These are phyloP conservation scores for Panorpa germanica DNA, from an alignment of 2,888 invertebrate genomes.

Conservation along the genomic window DNA sequence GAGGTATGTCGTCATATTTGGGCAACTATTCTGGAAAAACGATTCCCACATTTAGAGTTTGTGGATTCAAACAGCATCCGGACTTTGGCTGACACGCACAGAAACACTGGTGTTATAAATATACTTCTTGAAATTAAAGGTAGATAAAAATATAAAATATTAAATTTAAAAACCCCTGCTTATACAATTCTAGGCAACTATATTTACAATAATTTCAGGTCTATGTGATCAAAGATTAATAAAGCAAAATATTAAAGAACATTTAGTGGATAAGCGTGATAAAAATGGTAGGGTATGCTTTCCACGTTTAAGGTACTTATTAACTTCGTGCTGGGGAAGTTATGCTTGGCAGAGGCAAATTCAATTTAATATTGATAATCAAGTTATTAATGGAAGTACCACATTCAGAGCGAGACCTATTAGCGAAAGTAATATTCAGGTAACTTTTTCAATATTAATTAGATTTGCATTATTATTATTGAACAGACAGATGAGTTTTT, in stretches of 20 bases:
- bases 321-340: slow-evolving; percentile 56
- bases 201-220: slow-evolving; percentile 6
- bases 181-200: slow-evolving; percentile 6
- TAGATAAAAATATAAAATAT: slow-evolving; percentile 12
- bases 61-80: slow-evolving; percentile 40
- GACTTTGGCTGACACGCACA: slow-evolving; percentile 47
- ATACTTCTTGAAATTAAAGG: slow-evolving; percentile 46
- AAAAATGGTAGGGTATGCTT: slow-evolving; percentile 38
- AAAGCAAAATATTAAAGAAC: slow-evolving; percentile 23
- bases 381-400: slow-evolving; percentile 40
- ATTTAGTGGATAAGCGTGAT: slow-evolving; percentile 32
- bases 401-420: slow-evolving; percentile 50
- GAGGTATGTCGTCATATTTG: too few species aligned
- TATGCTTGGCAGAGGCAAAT: slow-evolving; percentile 51
- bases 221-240: slow-evolving; percentile 1
- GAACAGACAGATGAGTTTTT: slow-evolving; percentile 4
- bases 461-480: background rate
- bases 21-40: slow-evolving; percentile 33
- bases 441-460: slow-evolving; percentile 16
- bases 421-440: slow-evolving; percentile 55
- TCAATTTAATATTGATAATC: slow-evolving; percentile 46
- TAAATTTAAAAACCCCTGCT: background rate
- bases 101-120: slow-evolving; percentile 56
- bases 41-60: slow-evolving; percentile 38
- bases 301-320: slow-evolving; percentile 42